These are phyloP conservation scores for Sinosuthora webbiana DNA, from an alignment of 2,113 vertebrate species.

Conservation along the genomic window DNA sequence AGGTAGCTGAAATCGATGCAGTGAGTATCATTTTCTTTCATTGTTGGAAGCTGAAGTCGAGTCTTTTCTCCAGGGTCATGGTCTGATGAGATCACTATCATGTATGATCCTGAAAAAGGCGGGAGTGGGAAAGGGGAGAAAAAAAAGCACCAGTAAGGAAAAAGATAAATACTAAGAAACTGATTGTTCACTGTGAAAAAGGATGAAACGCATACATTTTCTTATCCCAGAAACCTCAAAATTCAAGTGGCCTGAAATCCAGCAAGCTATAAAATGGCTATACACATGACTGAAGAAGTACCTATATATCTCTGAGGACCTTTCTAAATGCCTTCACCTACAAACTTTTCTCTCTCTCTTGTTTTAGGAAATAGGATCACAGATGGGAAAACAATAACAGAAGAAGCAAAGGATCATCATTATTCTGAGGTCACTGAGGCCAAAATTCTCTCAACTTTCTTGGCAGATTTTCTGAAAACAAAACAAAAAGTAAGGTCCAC, in stretches of 20 bases:
- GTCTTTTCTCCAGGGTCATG: constrained; percentile 91
- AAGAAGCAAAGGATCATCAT: background rate
- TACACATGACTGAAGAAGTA: background rate
- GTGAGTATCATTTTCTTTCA: constrained; percentile 99
- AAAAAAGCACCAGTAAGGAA: background rate
- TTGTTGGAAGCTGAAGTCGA: constrained; percentile 90
- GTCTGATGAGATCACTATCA: constrained; percentile 93
- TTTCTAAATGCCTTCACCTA: background rate
- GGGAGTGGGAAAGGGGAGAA: background rate
- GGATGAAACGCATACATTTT: background rate
- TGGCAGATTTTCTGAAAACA: background rate
- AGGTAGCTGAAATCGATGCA: constrained; percentile 98
- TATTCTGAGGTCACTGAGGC: background rate
- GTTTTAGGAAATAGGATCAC: background rate
- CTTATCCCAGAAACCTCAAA: background rate
- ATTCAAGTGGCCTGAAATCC: background rate
- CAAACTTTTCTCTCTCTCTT: background rate
- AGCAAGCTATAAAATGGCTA: background rate
- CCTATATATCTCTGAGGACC: background rate
- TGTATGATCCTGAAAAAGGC: constrained; percentile 86
- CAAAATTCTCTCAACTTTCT: background rate
- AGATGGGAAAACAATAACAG: background rate
- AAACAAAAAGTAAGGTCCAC: background rate
- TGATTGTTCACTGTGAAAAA: background rate
- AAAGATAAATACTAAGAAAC: background rate